Conservation (phyloP, 2,797 vertebrate genomes). For the Cossypha polioptera region DNA sequence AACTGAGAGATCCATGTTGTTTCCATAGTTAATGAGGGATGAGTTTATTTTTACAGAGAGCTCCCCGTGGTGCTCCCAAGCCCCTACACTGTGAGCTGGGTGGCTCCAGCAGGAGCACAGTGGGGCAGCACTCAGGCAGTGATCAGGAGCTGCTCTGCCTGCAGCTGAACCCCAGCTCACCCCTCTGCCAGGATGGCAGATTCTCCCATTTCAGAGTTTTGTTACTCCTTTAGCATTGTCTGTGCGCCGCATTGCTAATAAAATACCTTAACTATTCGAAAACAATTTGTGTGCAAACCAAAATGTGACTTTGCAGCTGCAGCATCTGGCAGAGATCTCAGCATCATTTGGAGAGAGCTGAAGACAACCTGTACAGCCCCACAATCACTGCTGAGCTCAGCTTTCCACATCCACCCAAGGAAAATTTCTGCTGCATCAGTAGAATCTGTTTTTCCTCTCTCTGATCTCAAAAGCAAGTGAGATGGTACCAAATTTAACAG, state of each 20-base stretch:
- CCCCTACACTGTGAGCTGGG: background rate
- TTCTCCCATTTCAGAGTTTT: background rate
- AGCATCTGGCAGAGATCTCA: background rate
- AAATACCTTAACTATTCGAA: background rate
- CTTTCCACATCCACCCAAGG: background rate
- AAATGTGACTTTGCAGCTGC: background rate
- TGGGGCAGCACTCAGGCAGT: accelerated
- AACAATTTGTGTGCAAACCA: background rate
- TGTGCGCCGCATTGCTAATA: background rate
- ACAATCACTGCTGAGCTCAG: background rate
- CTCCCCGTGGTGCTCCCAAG: background rate
- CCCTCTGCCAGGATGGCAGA: accelerated
- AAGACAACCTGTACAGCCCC: background rate
- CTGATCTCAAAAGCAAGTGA: background rate
- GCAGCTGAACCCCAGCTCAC: background rate
- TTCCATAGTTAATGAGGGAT: background rate
- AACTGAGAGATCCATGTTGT: background rate
- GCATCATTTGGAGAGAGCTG: background rate
- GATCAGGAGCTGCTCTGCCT: background rate
- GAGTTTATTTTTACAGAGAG: background rate
- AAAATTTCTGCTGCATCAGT: background rate
- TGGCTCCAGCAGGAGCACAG: background rate
- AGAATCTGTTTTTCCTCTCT: background rate
- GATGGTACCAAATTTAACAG: background rate
- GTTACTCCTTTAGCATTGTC: background rate